Percentiles rank a stretch among this genome's conserved stretches.
Conservation (phyloP, 1,140 invertebrate genomes). For the honey bee (Apis mellifera) region Amel_HAv3.1 CM009939.2:9113501-9114000, state of each 20-base stretch:
- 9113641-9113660: background rate
- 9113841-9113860: background rate
- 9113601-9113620: background rate
- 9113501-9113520: conserved; percentile 33
- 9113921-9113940: background rate
- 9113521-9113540: conserved; percentile 37
- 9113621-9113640: background rate
- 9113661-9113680: conserved; percentile 10
- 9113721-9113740: background rate
- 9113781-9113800: background rate
- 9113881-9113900: background rate
- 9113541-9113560: background rate
- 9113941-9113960: background rate
- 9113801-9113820: background rate
- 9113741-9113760: background rate
- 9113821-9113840: background rate
- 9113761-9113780: background rate
- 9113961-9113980: background rate
- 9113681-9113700: background rate
- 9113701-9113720: background rate
- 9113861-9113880: too few species aligned
- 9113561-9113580: conserved; percentile 39
- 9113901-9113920: background rate
- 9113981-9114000: conserved; percentile 11
- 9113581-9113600: conserved; percentile 23